These are phyloP conservation scores for Brachionus angularis DNA, from an alignment of 1,140 invertebrate species.

Conservation along the genomic window DNA sequence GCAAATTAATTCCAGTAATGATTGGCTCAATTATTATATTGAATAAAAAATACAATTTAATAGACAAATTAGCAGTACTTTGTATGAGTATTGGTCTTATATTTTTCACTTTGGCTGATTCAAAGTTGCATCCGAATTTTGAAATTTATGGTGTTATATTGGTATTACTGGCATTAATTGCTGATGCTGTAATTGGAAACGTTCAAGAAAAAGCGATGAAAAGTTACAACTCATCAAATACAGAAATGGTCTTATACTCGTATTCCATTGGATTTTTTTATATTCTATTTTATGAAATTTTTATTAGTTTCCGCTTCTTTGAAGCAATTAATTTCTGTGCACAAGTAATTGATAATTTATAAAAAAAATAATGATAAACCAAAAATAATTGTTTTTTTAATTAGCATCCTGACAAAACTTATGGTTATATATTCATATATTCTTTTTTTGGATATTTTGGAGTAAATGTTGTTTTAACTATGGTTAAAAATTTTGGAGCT, in stretches of 20 bases:
- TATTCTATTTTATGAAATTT: slow-evolving; percentile 68
- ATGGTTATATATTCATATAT: slow-evolving; percentile 65
- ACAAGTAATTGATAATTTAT: slow-evolving; percentile 62
- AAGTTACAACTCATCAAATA: background rate
- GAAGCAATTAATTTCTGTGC: slow-evolving; percentile 73
- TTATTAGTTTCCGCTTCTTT: slow-evolving; percentile 69
- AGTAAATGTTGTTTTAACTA: slow-evolving; percentile 79
- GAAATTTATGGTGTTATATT: slow-evolving; percentile 66
- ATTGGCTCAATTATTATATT: slow-evolving; percentile 34
- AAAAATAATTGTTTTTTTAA: background rate
- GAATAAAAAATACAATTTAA: slow-evolving; percentile 33
- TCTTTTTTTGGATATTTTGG: slow-evolving; percentile 80
- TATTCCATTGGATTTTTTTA: slow-evolving; percentile 58
- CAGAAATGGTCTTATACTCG: slow-evolving; percentile 39
- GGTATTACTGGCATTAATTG: slow-evolving; percentile 78
- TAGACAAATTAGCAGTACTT: slow-evolving; percentile 6
- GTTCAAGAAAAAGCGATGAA: slow-evolving; percentile 91
- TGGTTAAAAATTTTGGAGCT: slow-evolving; percentile 80
- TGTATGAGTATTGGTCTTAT: slow-evolving; percentile 44
- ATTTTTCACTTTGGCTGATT: slow-evolving; percentile 34
- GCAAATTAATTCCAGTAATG: slow-evolving; percentile 44
- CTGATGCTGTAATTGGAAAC: slow-evolving; percentile 90
- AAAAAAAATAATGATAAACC: background rate
- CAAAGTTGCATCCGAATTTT: slow-evolving; percentile 38
- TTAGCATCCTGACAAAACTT: slow-evolving; percentile 24